Evolutionary conservation across 2,113 vertebrate genomes (phyloP).

Genomic region (Beaufortia kweichowensis): DNA sequence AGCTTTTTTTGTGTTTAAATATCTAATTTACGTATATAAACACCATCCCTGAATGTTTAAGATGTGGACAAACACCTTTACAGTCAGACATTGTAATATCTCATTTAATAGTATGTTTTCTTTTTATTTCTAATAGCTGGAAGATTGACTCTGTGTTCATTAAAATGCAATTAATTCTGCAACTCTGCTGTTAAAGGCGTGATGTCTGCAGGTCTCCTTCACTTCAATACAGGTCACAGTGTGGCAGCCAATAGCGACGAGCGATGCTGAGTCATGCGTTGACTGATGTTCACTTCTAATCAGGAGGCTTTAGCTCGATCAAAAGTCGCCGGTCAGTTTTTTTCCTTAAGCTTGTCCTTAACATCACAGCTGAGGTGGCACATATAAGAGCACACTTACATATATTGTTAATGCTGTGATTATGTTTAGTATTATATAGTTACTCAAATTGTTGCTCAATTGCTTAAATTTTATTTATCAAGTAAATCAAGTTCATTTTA

Average conservation of each 20-base stretch:
- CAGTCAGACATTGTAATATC: constrained; percentile 15
- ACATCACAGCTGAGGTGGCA: constrained; percentile 2
- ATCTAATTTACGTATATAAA: constrained; percentile 86
- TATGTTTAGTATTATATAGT: not conserved
- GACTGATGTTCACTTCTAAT: constrained; percentile 64
- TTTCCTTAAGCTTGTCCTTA: constrained; percentile 22
- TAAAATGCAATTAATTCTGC: constrained; percentile 90
- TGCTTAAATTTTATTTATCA: too few species aligned
- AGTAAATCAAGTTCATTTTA: too few species aligned
- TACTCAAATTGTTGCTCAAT: not conserved
- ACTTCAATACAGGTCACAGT: constrained; percentile 81
- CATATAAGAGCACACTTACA: not conserved
- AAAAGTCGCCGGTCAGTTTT: constrained; percentile 40
- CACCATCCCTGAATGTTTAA: too few species aligned
- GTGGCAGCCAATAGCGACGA: constrained; percentile 80
- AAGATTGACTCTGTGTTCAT: constrained; percentile 86
- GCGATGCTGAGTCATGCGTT: constrained; percentile 82
- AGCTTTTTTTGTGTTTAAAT: constrained; percentile 86
- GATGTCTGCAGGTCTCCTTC: constrained; percentile 85
- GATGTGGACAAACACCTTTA: not conserved
- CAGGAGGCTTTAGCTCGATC: constrained; percentile 42
- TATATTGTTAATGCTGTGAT: not conserved
- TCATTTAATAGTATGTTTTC: constrained; percentile 49
- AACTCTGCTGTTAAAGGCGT: constrained; percentile 87
- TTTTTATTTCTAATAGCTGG: constrained; percentile 88